Base-by-base conservation (phyloP, 2,797 vertebrate species). In the Siniperca undulata region DNA sequence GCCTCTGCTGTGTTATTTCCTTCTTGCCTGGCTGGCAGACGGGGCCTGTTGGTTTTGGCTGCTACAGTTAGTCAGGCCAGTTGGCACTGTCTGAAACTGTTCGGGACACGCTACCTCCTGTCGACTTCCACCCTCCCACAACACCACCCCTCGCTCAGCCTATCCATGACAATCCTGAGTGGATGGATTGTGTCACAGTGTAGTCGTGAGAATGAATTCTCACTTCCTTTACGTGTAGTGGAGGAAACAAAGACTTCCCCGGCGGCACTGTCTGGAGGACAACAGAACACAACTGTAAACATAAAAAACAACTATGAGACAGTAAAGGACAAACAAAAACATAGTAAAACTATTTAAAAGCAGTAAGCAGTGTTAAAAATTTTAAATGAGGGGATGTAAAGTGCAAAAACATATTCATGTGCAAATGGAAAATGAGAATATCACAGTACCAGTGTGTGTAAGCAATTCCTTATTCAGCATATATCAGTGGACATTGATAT, bases 21-120 rank as follows among this genome's bases (percentile, higher is more conserved):
- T 86, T 85, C 76, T 89, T 34, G 80, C 80, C 74, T 74, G 80
- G 76, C 88, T 85, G 89, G 78, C 84, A 90, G 86, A 91, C 81
- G 8, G 44, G 67, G 72, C 74, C 70, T 94, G 93, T 94, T 95
- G 89, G 85, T 91, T 93, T 93, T 93, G 93, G 94, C 93, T 76
- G 72, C 86, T 79, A 34, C 74, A 64, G 84, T 86, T 86, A 59
- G 78, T 89, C 90, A 75, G 64, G 88, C 90, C 82, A 86, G 69
- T 92, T 92, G 80, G 87, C 91, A 80, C 73, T 34, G 81, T 82
- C 84, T 90, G 83, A 78, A 86, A 83, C 83, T 82, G 80, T 74
- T 89, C 70, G 86, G 87, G 88, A 91, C 86, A 82, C 85, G 73
- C 80, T 71, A 65, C 84, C 90, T 86, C 88, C 83, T 86, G 89